Evolutionary conservation across 2,113 vertebrate genomes (phyloP).

Genomic region (Cyprinodon tularosa): DNA sequence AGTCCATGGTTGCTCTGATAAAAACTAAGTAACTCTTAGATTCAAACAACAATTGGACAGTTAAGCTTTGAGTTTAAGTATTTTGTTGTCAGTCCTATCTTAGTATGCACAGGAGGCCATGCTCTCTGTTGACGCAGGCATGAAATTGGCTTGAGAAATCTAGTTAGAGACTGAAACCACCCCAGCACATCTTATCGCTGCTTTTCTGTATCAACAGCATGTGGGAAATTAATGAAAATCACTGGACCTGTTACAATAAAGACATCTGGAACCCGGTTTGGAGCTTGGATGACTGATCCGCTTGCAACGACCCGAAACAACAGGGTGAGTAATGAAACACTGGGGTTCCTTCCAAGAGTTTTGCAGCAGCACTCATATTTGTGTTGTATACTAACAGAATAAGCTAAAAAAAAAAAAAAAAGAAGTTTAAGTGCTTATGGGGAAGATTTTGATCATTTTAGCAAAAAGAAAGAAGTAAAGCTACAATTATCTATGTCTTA

Average conservation of each 20-base stretch:
- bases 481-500: background rate
- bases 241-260: constrained; percentile 95
- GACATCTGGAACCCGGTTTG: constrained; percentile 96
- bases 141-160: constrained; percentile 77
- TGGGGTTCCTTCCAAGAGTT: constrained; percentile 18
- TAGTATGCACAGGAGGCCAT: constrained; percentile 65
- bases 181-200: constrained; percentile 65
- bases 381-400: constrained; percentile 3
- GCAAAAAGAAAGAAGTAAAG: background rate
- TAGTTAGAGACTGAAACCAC: constrained; percentile 66
- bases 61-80: constrained; percentile 29
- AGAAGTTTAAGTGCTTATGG: background rate
- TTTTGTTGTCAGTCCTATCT: constrained; percentile 28
- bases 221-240: constrained; percentile 99
- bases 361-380: constrained; percentile 8
- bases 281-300: constrained; percentile 99
- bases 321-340: constrained; percentile 83
- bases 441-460: background rate
- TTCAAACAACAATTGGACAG: constrained; percentile 29
- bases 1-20: background rate
- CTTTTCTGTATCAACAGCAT: constrained; percentile 85
- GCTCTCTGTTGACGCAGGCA: constrained; percentile 63
- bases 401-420: background rate
- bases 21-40: constrained; percentile 8
- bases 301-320: constrained; percentile 90